phyloP scores from a whole-genome alignment of 2,888 invertebrate genomes.

The Aphidoletes aphidimyza region DNA sequence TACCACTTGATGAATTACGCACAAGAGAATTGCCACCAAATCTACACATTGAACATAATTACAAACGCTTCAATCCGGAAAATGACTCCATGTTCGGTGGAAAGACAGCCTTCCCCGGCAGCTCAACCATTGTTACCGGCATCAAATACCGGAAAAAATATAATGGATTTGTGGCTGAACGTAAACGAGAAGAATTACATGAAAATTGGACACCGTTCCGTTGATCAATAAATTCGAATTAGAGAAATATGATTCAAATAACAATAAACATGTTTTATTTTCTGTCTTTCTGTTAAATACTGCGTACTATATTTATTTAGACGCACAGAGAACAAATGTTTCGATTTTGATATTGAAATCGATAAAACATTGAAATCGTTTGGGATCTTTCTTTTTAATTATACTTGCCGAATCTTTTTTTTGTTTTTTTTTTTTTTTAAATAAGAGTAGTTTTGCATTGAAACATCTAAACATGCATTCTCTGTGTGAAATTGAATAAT shows the following conservation, averaged over 20 bases:
- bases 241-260: neutral
- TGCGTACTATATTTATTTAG: neutral
- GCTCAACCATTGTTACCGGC: constrained; percentile 86
- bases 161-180: constrained; percentile 74
- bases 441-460: neutral
- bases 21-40: constrained; percentile 85
- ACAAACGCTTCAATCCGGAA: constrained; percentile 84
- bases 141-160: constrained; percentile 85
- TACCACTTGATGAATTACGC: constrained; percentile 79
- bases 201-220: neutral
- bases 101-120: constrained; percentile 83
- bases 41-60: constrained; percentile 84
- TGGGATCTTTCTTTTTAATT: too few relatives aligned
- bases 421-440: too few relatives aligned
- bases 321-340: neutral
- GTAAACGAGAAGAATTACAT: constrained; percentile 70
- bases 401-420: too few relatives aligned
- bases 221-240: neutral
- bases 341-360: neutral
- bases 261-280: neutral
- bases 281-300: neutral
- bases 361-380: neutral
- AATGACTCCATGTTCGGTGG: constrained; percentile 80
- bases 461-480: neutral
- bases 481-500: neutral